These are phyloP conservation scores for Chaetodon trifascialis DNA, from an alignment of 2,113 vertebrate species.

Conservation along the genomic window DNA sequence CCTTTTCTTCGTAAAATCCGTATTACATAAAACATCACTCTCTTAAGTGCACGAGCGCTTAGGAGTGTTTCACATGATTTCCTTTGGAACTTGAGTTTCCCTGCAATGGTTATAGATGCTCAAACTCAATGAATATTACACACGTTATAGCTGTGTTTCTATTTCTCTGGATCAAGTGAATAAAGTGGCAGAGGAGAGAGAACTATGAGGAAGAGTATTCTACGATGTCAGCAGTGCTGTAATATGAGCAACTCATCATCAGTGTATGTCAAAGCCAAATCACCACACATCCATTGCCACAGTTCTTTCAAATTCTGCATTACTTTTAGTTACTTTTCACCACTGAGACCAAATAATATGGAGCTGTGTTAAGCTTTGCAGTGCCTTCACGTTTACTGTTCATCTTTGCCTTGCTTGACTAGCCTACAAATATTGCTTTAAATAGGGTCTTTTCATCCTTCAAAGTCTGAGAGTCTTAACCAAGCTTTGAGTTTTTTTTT, in stretches of 20 bases:
- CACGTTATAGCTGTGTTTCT: neutral
- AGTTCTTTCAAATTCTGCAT: no score
- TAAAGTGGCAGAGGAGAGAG: neutral
- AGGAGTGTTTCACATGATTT: neutral
- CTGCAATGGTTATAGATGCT: neutral
- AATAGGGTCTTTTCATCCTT: no score
- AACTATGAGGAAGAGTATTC: neutral
- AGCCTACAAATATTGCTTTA: no score
- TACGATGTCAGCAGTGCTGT: neutral
- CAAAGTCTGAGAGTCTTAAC: no score
- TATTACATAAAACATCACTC: neutral
- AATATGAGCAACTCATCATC: neutral
- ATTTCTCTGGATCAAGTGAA: neutral
- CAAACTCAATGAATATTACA: neutral
- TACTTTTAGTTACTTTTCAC: no score
- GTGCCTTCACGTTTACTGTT: no score
- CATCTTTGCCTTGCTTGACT: no score
- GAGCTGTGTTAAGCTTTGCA: no score
- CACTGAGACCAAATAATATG: no score
- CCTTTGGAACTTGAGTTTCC: neutral
- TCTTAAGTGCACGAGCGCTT: neutral
- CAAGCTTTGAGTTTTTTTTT: no score
- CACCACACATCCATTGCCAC: neutral
- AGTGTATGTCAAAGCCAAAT: neutral
- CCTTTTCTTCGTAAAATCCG: slow-evolving; percentile 1